Evolutionary conservation across 2,797 vertebrate genomes (phyloP).

Genomic region (Phyllotis vaccarum): DNA sequence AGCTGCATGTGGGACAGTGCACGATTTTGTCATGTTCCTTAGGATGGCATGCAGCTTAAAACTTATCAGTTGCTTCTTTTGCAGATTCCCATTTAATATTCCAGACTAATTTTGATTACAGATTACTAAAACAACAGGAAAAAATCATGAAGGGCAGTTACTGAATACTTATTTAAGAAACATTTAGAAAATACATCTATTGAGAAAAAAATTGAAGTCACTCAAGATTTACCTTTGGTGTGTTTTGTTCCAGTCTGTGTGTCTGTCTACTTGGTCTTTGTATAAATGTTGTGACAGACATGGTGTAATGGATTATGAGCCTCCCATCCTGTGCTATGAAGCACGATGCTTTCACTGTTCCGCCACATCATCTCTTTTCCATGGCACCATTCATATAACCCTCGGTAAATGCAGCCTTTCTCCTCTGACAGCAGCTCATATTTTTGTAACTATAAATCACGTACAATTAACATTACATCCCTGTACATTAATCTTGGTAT

Average conservation of each 20-base stretch:
- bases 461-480: slow-evolving; percentile 46
- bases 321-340: not conserved
- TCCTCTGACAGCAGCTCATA: not conserved
- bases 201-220: slow-evolving; percentile 21
- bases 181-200: not conserved
- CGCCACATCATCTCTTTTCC: not conserved
- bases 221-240: not conserved
- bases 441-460: slow-evolving; percentile 58
- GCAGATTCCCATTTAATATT: not conserved
- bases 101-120: not conserved
- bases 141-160: not conserved
- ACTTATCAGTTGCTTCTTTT: not conserved
- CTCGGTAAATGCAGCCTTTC: slow-evolving; percentile 57
- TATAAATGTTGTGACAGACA: not conserved
- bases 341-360: not conserved
- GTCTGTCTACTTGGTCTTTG: not conserved
- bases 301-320: not conserved
- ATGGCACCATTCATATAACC: slow-evolving; percentile 19
- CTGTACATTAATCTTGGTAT: slow-evolving; percentile 44
- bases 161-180: not conserved
- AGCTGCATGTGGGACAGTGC: not conserved
- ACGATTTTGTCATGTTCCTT: not conserved
- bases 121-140: not conserved
- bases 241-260: not conserved
- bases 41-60: not conserved